phyloP scores from a whole-genome alignment of 2,113 vertebrate genomes.

The Leptodactylus fuscus region DNA sequence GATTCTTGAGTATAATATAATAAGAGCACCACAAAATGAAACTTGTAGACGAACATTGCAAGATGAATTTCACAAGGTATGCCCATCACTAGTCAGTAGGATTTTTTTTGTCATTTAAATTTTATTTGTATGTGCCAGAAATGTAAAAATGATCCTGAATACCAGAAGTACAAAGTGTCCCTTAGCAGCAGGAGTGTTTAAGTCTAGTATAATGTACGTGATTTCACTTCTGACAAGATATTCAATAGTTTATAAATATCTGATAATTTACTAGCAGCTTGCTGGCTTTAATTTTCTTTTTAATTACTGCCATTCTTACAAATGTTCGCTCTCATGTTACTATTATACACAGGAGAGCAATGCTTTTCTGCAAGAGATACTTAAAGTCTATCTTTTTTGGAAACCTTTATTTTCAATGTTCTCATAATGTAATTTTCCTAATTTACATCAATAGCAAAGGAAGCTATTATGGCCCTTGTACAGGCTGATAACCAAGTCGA shows the following conservation, averaged over 20 bases:
- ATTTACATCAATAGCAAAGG: conserved; percentile 42
- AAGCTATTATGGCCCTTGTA: conserved; percentile 40
- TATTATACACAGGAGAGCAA: conserved; percentile 15
- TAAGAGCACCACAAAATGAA: too few relatives aligned
- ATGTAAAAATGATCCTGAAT: too few relatives aligned
- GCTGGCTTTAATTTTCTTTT: background rate
- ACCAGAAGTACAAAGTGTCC: too few relatives aligned
- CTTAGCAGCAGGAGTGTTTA: too few relatives aligned
- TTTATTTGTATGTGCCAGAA: too few relatives aligned
- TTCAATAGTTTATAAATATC: background rate
- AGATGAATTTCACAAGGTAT: too few relatives aligned
- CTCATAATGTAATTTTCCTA: conserved; percentile 32
- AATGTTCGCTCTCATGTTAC: background rate
- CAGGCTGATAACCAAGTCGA: conserved; percentile 34
- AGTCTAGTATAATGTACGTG: too few relatives aligned
- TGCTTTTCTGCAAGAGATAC: conserved; percentile 11
- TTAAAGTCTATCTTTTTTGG: conserved; percentile 18
- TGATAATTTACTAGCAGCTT: background rate
- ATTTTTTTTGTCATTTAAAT: too few relatives aligned
- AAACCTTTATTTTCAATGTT: conserved; percentile 36
- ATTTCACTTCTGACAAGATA: background rate
- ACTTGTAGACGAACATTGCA: too few relatives aligned
- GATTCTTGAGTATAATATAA: too few relatives aligned
- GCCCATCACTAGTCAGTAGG: too few relatives aligned
- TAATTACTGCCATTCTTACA: background rate